These are phyloP conservation scores for Plectropomus leopardus DNA, from an alignment of 2,113 vertebrate species.

Conservation along the genomic window DNA sequence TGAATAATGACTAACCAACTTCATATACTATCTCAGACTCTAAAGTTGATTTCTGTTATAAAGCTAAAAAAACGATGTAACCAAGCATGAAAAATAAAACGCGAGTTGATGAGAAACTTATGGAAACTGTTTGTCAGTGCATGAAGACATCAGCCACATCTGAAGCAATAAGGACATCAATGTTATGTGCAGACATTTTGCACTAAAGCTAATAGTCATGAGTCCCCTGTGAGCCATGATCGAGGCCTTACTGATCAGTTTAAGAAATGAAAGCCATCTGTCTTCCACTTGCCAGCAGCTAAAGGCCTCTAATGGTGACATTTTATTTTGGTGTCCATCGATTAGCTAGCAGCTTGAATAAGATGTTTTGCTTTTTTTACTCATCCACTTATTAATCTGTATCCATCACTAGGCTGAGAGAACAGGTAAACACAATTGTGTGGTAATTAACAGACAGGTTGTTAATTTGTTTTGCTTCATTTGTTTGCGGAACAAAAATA, in stretches of 20 bases:
- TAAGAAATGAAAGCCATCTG: conserved; percentile 51
- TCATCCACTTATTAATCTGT: conserved; percentile 1
- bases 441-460: background rate
- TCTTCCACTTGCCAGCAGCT: conserved; percentile 28
- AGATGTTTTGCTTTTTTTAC: conserved; percentile 13
- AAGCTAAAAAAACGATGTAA: background rate
- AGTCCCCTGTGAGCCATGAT: conserved; percentile 17
- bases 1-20: background rate
- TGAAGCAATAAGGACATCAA: background rate
- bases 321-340: conserved; percentile 34
- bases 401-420: background rate
- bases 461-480: conserved; percentile 16
- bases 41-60: background rate
- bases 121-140: background rate
- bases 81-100: background rate
- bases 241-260: conserved; percentile 23
- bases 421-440: background rate
- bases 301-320: background rate
- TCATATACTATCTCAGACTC: background rate
- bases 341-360: conserved; percentile 21
- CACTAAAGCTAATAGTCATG: background rate
- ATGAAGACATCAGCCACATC: background rate
- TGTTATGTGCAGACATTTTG: background rate
- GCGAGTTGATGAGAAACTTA: background rate
- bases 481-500: conserved; percentile 8